phyloP scores from a whole-genome alignment of 2,888 invertebrate genomes.

The Creontiades dilutus region DNA sequence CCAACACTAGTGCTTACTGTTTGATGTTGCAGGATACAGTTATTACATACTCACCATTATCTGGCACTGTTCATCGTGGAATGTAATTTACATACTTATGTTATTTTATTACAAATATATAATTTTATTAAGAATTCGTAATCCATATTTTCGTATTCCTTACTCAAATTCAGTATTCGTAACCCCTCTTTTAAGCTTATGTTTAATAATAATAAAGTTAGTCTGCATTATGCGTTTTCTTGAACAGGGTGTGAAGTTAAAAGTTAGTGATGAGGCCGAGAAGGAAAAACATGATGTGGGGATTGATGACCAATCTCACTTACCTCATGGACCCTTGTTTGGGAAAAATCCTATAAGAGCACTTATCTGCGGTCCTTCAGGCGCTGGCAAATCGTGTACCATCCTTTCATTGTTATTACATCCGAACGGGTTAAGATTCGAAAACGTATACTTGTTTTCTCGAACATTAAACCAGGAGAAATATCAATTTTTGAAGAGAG shows the following conservation, averaged over 20 bases:
- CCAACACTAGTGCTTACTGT: constrained; percentile 76
- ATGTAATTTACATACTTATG: background rate
- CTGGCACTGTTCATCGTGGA: background rate
- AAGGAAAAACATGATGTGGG: background rate
- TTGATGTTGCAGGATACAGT: constrained; percentile 76
- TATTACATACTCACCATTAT: too few species aligned
- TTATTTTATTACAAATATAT: too few species aligned
- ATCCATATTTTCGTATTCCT: background rate
- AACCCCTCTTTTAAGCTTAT: background rate
- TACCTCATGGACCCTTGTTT: background rate
- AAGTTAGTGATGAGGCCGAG: background rate
- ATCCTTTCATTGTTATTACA: constrained; percentile 76
- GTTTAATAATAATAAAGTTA: background rate
- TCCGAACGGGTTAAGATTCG: constrained; percentile 77
- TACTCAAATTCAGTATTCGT: too few species aligned
- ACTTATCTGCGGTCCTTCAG: background rate
- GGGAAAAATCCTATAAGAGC: background rate
- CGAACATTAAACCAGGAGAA: constrained; percentile 77
- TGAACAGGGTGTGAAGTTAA: background rate
- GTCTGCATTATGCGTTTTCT: background rate
- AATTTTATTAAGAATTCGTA: background rate
- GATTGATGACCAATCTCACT: background rate
- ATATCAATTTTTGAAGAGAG: constrained; percentile 76
- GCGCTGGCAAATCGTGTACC: background rate
- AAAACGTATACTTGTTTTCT: constrained; percentile 78